A percentile compares a stretch with the other conserved stretches of the same genome.
These are phyloP conservation scores for Macquaria australasica DNA, from an alignment of 2,113 vertebrate species.

Conservation along the genomic window DNA sequence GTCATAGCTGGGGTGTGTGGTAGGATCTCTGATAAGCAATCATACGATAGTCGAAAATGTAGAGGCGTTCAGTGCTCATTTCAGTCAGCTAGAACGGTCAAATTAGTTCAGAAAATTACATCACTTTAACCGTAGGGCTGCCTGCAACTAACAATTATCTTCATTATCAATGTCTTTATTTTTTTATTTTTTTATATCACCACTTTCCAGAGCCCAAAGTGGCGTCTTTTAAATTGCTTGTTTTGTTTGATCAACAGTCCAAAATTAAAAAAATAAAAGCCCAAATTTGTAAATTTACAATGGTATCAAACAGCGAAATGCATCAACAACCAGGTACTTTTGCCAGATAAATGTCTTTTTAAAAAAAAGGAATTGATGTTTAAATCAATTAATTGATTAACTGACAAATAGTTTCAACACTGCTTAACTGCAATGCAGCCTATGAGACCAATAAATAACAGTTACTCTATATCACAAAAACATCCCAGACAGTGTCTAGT, in stretches of 20 bases:
- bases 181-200: neutral
- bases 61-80: neutral
- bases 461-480: neutral
- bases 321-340: neutral
- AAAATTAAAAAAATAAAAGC: too few species aligned
- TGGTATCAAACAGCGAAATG: neutral
- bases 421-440: too few species aligned
- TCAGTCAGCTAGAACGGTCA: neutral
- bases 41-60: neutral
- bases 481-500: neutral
- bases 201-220: neutral
- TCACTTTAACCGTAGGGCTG: neutral
- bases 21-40: neutral
- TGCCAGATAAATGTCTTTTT: neutral
- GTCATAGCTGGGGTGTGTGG: neutral
- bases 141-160: neutral
- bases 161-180: neutral
- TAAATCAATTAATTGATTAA: neutral
- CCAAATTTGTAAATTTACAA: neutral
- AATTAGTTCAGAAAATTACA: too few species aligned
- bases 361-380: neutral
- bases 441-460: neutral
- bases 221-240: neutral
- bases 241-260: neutral
- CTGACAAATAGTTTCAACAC: neutral